Evolutionary conservation across 2,113 vertebrate species (phyloP).

Genomic region (Diadophis punctatus): DNA sequence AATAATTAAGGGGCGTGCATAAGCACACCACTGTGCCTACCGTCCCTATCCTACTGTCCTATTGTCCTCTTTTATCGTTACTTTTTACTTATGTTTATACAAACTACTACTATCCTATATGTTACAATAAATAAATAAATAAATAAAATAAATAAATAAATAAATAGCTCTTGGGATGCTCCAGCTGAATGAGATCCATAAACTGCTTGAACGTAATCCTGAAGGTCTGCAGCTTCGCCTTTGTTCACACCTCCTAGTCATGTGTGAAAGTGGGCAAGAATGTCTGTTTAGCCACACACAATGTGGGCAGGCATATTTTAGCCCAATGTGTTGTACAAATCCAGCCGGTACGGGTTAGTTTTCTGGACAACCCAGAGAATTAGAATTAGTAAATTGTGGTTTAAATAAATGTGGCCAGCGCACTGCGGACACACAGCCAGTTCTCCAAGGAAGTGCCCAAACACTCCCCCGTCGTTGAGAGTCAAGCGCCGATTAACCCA

Average conservation of each 20-base stretch:
- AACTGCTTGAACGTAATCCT: not conserved
- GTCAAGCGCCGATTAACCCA: not conserved
- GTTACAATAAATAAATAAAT: too few relatives aligned
- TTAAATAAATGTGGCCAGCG: not conserved
- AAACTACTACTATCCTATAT: too few relatives aligned
- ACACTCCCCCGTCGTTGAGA: not conserved
- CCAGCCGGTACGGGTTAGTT: not conserved
- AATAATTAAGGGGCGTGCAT: too few relatives aligned
- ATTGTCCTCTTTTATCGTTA: too few relatives aligned
- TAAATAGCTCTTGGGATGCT: not conserved
- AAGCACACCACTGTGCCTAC: too few relatives aligned
- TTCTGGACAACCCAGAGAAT: not conserved
- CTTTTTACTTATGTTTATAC: too few relatives aligned
- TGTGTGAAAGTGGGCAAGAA: not conserved
- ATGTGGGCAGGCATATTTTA: not conserved
- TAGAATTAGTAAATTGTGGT: not conserved
- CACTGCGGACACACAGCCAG: not conserved
- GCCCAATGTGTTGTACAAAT: not conserved
- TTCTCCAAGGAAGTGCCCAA: not conserved
- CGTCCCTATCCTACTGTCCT: too few relatives aligned
- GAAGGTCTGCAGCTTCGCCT: not conserved
- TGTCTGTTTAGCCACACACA: not conserved
- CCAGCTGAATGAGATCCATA: not conserved
- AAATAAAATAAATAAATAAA: too few relatives aligned
- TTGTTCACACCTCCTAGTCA: not conserved